phyloP scores from a whole-genome alignment of 2,113 vertebrate species.

The Varanus komodoensis region DNA sequence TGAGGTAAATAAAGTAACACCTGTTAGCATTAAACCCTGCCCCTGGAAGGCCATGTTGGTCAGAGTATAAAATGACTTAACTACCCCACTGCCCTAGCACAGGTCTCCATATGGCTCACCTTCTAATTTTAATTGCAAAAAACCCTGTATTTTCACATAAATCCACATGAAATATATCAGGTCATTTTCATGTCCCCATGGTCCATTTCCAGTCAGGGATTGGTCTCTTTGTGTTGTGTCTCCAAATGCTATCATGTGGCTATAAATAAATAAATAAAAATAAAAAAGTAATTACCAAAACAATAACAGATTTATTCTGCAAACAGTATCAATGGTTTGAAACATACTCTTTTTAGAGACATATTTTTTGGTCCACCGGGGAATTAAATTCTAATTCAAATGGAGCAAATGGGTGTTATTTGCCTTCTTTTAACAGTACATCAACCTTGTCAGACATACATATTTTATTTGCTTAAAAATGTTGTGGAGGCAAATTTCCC shows the following conservation, averaged over 20 bases:
- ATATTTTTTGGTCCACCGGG: not conserved
- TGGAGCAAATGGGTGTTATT: not conserved
- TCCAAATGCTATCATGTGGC: not conserved
- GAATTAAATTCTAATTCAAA: not conserved
- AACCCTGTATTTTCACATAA: no score
- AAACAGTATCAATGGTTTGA: not conserved
- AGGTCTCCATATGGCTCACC: not conserved
- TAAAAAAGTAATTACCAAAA: no score
- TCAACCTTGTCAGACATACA: not conserved
- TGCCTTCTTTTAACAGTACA: not conserved
- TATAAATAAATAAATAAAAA: no score
- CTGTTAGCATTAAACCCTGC: not conserved
- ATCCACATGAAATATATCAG: not conserved
- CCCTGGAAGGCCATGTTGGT: no score
- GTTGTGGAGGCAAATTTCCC: not conserved
- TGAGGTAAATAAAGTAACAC: not conserved
- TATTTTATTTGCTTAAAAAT: not conserved
- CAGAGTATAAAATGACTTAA: not conserved
- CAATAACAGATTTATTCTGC: not conserved
- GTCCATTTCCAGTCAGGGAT: accelerated
- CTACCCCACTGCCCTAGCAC: not conserved
- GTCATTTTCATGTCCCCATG: not conserved
- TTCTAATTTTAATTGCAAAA: not conserved
- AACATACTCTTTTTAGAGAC: not conserved
- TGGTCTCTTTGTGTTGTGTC: not conserved